A percentile compares a stretch with the other conserved stretches of the same genome.
Evolutionary conservation across 2,888 invertebrate species (phyloP).

Genomic region (Amphipoea lucens): DNA sequence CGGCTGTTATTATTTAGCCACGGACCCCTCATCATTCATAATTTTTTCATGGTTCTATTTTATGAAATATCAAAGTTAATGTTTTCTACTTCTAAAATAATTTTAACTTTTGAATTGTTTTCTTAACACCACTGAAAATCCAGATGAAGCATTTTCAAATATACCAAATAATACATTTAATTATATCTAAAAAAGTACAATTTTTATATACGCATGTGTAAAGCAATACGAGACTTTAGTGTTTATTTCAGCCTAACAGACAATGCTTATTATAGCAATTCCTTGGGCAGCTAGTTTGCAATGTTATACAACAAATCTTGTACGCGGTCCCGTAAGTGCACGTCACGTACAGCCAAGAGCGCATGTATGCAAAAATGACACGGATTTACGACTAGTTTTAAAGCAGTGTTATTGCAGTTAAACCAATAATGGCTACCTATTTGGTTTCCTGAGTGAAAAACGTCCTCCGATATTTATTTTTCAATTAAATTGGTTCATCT

Average conservation of each 20-base stretch:
- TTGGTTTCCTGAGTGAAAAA: conserved; percentile 21
- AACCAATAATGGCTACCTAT: conserved; percentile 28
- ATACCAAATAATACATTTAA: too few relatives aligned
- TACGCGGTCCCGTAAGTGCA: conserved; percentile 9
- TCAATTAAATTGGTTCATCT: conserved; percentile 27
- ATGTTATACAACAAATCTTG: conserved; percentile 38
- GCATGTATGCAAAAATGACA: conserved; percentile 22
- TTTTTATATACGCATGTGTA: not conserved
- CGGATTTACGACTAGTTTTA: conserved; percentile 36
- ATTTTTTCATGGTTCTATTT: too few relatives aligned
- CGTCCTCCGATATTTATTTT: conserved; percentile 32
- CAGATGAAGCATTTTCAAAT: too few relatives aligned
- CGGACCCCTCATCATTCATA: too few relatives aligned
- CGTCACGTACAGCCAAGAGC: conserved; percentile 4
- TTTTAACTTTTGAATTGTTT: too few relatives aligned
- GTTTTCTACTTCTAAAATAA: too few relatives aligned
- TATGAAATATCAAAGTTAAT: not conserved
- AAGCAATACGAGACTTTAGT: not conserved
- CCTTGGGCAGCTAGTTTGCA: conserved; percentile 1
- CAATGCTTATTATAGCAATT: conserved; percentile 21
- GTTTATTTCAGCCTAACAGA: conserved; percentile 14
- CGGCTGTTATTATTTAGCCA: too few relatives aligned
- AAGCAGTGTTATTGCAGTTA: conserved; percentile 27
- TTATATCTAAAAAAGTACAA: not conserved
- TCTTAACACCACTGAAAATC: too few relatives aligned